Evolutionary conservation across 2,888 invertebrate species (phyloP).

Genomic region (Torymus tubicola): DNA sequence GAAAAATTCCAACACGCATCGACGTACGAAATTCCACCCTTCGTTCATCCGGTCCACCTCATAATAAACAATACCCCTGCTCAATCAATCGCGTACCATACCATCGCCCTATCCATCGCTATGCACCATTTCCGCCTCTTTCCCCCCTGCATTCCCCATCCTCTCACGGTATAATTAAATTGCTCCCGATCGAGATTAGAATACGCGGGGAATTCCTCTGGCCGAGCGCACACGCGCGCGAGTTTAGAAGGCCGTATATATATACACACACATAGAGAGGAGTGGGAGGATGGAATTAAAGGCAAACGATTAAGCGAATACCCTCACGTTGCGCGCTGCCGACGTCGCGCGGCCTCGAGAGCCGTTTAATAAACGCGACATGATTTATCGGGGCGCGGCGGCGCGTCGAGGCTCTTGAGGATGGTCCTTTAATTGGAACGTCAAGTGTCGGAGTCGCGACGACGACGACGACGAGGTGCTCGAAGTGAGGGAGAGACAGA

Average conservation of each 20-base stretch:
- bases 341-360: constrained; percentile 33
- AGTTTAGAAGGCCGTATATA: constrained; percentile 38
- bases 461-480: background rate
- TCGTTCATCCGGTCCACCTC: no score
- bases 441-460: constrained; percentile 27
- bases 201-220: constrained; percentile 50
- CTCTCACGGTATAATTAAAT: constrained; percentile 56
- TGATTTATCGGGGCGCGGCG: constrained; percentile 64
- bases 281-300: background rate
- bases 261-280: background rate
- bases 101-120: background rate
- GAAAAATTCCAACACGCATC: no score
- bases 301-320: constrained; percentile 66
- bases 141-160: background rate
- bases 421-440: constrained; percentile 55
- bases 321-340: constrained; percentile 57
- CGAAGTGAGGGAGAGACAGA: background rate
- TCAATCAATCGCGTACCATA: background rate
- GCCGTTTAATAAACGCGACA: constrained; percentile 66
- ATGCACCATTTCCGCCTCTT: no score
- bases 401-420: constrained; percentile 21
- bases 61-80: constrained; percentile 13
- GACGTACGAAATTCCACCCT: no score
- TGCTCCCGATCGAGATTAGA: constrained; percentile 60
- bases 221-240: background rate